These are phyloP conservation scores for Hyperopisus bebe DNA, from an alignment of 2,113 vertebrate species.

Conservation along the genomic window DNA sequence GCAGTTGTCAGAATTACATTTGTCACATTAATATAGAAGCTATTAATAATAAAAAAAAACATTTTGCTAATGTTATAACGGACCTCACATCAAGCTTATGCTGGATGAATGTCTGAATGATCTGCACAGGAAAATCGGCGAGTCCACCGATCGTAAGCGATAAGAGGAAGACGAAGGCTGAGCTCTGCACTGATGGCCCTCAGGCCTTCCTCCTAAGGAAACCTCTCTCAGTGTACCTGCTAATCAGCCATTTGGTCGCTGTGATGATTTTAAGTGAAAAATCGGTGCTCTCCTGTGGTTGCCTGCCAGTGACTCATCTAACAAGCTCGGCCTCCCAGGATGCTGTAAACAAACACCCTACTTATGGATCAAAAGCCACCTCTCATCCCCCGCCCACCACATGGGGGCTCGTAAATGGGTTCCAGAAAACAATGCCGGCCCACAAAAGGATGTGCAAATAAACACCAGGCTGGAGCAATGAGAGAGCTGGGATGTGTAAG, in stretches of 20 bases:
- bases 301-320: slow-evolving; percentile 7
- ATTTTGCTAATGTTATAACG: background rate
- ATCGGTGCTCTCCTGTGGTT: background rate
- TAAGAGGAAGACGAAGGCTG: background rate
- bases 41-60: background rate
- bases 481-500: background rate
- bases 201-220: background rate
- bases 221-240: background rate
- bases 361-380: background rate
- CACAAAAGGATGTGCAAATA: background rate
- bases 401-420: background rate
- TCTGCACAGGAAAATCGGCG: background rate
- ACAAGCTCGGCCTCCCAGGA: background rate
- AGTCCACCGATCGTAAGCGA: background rate
- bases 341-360: background rate
- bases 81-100: background rate
- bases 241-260: background rate
- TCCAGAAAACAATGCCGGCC: background rate
- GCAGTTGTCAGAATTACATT: too few species aligned
- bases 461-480: background rate
- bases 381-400: background rate
- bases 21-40: background rate
- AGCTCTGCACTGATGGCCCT: background rate
- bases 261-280: background rate
- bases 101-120: background rate